Base-by-base conservation (phyloP, 53 echinoderm and acorn worm species). In the Holothuria scabra region DNA sequence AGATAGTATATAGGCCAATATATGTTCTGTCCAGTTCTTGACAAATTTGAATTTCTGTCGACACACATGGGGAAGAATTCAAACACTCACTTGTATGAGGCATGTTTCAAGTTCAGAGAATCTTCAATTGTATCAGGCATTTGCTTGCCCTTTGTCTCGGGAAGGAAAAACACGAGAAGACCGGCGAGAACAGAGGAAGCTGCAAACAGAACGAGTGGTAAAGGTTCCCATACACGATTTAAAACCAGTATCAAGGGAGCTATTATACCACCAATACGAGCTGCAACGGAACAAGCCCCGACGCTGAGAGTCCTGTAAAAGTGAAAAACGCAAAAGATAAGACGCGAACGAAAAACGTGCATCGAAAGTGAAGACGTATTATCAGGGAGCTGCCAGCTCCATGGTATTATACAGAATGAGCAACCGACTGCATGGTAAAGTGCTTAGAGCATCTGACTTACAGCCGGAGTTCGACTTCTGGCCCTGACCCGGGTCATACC, bases 61-160 rank as follows among this genome's bases (percentile, higher is more conserved):
- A 41, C 41, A 41, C 7, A 10, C 2, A 10, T 8, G 41, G 10
- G 7, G 41, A 41, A 41, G 41, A 6, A 8, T 41, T 41, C 2
- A 41, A n/a, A n/a, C 12, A 72, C 72, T 46, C 22, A 72, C 72
- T 26, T 72, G 37, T 44, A 41, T 20, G 22, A 5, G 26, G 25
- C 4, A 6, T 72, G 34, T 9, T 26, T 14, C 24, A 72, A 48
- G 69, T 35, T 33, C 19, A 69, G 69, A 23, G 69, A 69, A 5
- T 69, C 69, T 44, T 69, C 35, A 22, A 69, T 69, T 37, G 69
- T 69, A 35, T 69, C 69, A 35, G 69, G 69, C 69, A 69, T 69
- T n/a, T 24, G 37, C 44, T 69, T 69, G 9, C 69, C 69, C 24
- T 69, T 69, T 21, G 69, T 69, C 30, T 69, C 69, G 11, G 69